A percentile compares a stretch with the other conserved stretches of the same genome.
phyloP scores from a whole-genome alignment of 2,888 invertebrate species.

The Coleophora deauratella region DNA sequence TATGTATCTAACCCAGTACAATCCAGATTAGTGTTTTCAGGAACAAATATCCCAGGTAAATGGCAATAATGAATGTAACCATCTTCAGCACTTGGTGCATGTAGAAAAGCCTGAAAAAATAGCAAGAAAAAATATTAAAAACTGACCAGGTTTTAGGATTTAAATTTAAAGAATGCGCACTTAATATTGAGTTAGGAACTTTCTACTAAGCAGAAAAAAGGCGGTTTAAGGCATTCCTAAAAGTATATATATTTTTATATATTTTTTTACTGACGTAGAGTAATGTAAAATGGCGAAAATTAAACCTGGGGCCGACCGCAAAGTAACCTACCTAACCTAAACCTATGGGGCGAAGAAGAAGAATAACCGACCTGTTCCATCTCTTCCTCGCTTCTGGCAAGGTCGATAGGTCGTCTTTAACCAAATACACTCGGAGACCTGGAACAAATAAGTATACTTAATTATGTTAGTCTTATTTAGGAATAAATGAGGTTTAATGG shows the following conservation, averaged over 20 bases:
- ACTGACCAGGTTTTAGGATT: neutral
- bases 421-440: constrained; percentile 83
- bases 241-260: neutral
- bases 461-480: neutral
- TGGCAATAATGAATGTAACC: constrained; percentile 28
- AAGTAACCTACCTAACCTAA: too few species aligned
- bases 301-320: too few species aligned
- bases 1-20: neutral
- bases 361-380: constrained; percentile 58
- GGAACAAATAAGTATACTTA: constrained; percentile 42
- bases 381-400: constrained; percentile 79
- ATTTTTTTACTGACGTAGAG: neutral
- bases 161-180: neutral
- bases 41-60: constrained; percentile 34
- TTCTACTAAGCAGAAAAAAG: neutral
- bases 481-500: neutral
- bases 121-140: neutral
- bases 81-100: constrained; percentile 56
- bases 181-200: neutral
- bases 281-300: neutral
- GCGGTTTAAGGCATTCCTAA: neutral
- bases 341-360: neutral
- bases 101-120: constrained; percentile 56
- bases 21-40: constrained; percentile 18
- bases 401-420: constrained; percentile 86